Base-by-base conservation (phyloP, 1,140 invertebrate species). In the Procambarus virginalis region DNA sequence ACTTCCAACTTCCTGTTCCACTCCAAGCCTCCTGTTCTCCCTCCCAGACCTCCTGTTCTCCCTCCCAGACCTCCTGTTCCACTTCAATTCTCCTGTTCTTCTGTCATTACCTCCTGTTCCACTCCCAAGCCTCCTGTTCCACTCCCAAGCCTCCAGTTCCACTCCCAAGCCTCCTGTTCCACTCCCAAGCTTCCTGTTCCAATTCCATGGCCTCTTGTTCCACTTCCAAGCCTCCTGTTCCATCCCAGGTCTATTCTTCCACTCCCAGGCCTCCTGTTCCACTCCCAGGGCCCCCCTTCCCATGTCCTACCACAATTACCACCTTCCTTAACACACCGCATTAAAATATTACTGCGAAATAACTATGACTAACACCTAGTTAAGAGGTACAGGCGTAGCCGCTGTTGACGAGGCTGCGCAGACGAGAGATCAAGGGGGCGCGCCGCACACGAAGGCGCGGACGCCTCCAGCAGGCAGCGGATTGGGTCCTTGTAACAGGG, bases 401-500 rank as follows among this genome's bases (percentile, higher is more conserved):
- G 12, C 17, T 12, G 12, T 17, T 64, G 60, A 20, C 2, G 60
- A 64, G 60, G 60, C 76, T 51, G 20, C 73, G 51, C n/a, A 5
- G 51, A 4, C 12, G 51, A 55, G 51, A 55, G 51, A 55, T 55
- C 51, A 8, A 55, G 51, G 12, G 51, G 49, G 20, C 51, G 68
- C 51, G 58, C 76, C 76, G 22, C 84, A 86, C 84, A 64, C 84
- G 58, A n/a, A 79, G 76, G 51, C 22, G 48, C n/a, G 79, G 55
- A 46, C 12, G 79, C 2, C n/a, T 14, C n/a, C 55, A n/a, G 55
- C 75, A 51, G 68, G 34, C 51, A n/a, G 60, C n/a, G 49, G 17
- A 75, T 75, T 75, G 68, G 82, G 49, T 75, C 82, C 82, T 75
- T 75, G 68, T 75, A 51, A 17, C 46, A 48, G 45, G 46, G 46